Evolutionary conservation across 1,140 invertebrate species (phyloP), one percentile per base, ranked within the genome.

Genomic region (Drosophila malerkotliana): DNA sequence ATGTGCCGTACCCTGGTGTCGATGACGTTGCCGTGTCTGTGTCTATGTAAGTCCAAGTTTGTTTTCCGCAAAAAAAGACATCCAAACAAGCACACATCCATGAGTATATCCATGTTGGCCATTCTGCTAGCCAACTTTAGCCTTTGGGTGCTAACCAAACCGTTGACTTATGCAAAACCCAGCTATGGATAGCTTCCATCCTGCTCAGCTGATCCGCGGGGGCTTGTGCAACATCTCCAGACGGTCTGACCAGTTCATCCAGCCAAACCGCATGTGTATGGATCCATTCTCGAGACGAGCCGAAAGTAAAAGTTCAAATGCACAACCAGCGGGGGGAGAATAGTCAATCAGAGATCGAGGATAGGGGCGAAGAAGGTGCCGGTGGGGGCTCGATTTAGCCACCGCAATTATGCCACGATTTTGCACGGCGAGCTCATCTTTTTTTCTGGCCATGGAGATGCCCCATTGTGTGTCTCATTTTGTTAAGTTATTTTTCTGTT

Each of bases 91-190:
- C 41, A 15, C 14, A 18, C 6, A 44, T 18, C 5, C 41, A 32
- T 28, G 26, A 28, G 26, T 6, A 28, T 6, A 28, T 80, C 48
- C 59, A 72, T 21, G 30, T 21, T 24, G 57, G 63, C 55, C 49
- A 79, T 84, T 77, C 81, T 81, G 60, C 68, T 39, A 48, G 56
- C 73, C 67, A 87, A 87, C 81, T 84, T 84, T 84, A 87, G 82
- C 82, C 81, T 84, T 87, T 84, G 81, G 81, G 61, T 83, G 81
- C 72, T 63, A 77, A 72, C 80, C 69, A 73, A 24, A 32, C 52
- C 37, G 64, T 18, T 53, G 48, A 59, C 81, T 85, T 77, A 85
- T 80, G 81, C 80, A 84, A 84, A 83, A 21, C 14, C 41, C 8
- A 45, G 41, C 41, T 15, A n/a, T 7, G n/a, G 41, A 44, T n/a